These are phyloP conservation scores for Ambastaia sidthimunki DNA, from an alignment of 2,797 vertebrate species.

Conservation along the genomic window DNA sequence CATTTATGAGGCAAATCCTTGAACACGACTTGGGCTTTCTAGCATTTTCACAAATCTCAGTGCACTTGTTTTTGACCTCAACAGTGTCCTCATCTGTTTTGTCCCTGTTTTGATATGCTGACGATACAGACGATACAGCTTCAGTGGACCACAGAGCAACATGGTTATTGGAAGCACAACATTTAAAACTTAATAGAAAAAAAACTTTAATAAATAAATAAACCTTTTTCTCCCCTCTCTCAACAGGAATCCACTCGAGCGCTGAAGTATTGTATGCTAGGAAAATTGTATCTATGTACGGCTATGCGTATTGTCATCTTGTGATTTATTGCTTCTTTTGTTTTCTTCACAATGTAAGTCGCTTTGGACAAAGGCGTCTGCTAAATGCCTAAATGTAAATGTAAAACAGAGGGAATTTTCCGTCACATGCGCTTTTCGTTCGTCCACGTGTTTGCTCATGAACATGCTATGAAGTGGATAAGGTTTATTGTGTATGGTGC, in stretches of 20 bases:
- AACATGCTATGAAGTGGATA: not conserved
- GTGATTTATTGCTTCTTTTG: too few species aligned
- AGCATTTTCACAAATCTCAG: not conserved
- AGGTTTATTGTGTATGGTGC: not conserved
- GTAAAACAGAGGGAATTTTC: not conserved
- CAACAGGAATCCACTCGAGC: too few species aligned
- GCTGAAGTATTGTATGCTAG: too few species aligned
- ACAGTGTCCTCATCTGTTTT: not conserved
- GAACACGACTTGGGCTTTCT: slow-evolving; percentile 1
- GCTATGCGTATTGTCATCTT: too few species aligned
- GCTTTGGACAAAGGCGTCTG: too few species aligned
- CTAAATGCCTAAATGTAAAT: too few species aligned
- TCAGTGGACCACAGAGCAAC: not conserved
- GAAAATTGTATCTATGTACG: too few species aligned
- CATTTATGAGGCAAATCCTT: slow-evolving; percentile 5
- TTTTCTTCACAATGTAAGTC: too few species aligned
- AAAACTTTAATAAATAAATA: too few species aligned
- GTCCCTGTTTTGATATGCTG: not conserved
- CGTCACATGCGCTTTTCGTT: too few species aligned
- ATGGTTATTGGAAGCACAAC: slow-evolving; percentile 4
- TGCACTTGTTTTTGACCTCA: not conserved
- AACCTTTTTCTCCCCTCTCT: too few species aligned
- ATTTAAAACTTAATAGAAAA: too few species aligned
- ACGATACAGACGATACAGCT: not conserved
- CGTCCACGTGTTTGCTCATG: not conserved